phyloP scores from a whole-genome alignment of 2,797 vertebrate species.

The Epinephelus coioides region DNA sequence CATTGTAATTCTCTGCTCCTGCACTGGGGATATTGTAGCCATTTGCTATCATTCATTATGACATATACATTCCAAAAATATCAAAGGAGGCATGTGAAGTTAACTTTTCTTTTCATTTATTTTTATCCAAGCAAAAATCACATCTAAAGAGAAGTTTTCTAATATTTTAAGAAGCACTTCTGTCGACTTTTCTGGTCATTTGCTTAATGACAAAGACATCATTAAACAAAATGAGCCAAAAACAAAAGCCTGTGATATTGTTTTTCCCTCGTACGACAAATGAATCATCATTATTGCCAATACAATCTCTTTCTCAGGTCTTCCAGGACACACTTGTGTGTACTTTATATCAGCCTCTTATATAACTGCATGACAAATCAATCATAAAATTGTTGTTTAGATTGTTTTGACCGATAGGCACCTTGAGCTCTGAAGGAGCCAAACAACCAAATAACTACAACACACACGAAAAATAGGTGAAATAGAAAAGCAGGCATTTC shows the following conservation, averaged over 20 bases:
- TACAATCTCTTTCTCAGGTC: slow-evolving; percentile 28
- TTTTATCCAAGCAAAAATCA: background rate
- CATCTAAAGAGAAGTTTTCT: slow-evolving; percentile 14
- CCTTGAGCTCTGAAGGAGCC: slow-evolving; percentile 68
- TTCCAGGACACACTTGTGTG: slow-evolving; percentile 38
- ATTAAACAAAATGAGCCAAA: slow-evolving; percentile 52
- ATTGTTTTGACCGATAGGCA: slow-evolving; percentile 76
- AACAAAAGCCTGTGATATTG: slow-evolving; percentile 28
- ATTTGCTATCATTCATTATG: slow-evolving; percentile 75
- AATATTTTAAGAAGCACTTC: slow-evolving; percentile 36
- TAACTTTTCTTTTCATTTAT: slow-evolving; percentile 29
- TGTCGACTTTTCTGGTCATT: slow-evolving; percentile 28
- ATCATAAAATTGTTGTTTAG: slow-evolving; percentile 76
- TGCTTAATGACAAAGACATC: slow-evolving; percentile 37
- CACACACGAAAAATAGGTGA: slow-evolving; percentile 55
- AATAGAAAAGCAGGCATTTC: slow-evolving; percentile 56
- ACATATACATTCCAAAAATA: slow-evolving; percentile 84
- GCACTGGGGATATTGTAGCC: slow-evolving; percentile 37
- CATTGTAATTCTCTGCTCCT: slow-evolving; percentile 66
- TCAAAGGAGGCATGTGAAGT: slow-evolving; percentile 41
- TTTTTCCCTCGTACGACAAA: slow-evolving; percentile 38
- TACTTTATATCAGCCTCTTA: slow-evolving; percentile 59
- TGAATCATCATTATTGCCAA: slow-evolving; percentile 31
- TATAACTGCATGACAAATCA: slow-evolving; percentile 80
- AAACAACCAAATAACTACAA: slow-evolving; percentile 69